These are phyloP conservation scores for Hydriomena furcata DNA, from an alignment of 2,888 invertebrate genomes.

Conservation along the genomic window DNA sequence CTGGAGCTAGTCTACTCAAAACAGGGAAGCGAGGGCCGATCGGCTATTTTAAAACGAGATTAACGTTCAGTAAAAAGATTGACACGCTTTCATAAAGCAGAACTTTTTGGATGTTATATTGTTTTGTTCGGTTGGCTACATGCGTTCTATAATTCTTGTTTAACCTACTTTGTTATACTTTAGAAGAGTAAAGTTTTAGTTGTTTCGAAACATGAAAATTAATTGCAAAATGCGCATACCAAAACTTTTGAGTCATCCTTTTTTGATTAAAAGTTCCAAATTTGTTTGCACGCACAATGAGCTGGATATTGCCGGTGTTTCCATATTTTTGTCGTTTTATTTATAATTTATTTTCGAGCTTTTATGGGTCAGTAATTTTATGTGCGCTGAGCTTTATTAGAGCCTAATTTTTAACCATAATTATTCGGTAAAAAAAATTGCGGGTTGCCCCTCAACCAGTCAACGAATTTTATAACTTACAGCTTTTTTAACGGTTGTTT, in stretches of 20 bases:
- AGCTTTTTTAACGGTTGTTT: too few species aligned
- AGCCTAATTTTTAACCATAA: not conserved
- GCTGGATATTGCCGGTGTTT: constrained; percentile 29
- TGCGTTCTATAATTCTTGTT: not conserved
- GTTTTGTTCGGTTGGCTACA: constrained; percentile 5
- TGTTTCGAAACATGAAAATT: not conserved
- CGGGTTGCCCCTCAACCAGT: not conserved
- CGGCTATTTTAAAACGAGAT: constrained; percentile 25
- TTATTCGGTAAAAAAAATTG: too few species aligned
- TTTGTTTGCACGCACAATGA: constrained; percentile 29
- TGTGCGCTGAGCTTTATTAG: not conserved
- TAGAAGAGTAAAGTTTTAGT: too few species aligned
- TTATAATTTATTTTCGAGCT: constrained; percentile 15
- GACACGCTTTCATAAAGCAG: constrained; percentile 1
- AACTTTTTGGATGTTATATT: not conserved
- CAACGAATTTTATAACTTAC: not conserved
- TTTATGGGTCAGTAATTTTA: constrained; percentile 16
- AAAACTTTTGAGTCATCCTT: constrained; percentile 23
- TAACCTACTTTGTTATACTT: not conserved
- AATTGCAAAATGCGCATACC: constrained; percentile 3
- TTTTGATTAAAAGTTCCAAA: constrained; percentile 38
- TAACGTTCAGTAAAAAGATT: constrained; percentile 13
- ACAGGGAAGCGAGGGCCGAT: constrained; percentile 23
- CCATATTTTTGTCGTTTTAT: constrained; percentile 24
- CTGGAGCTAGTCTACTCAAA: constrained; percentile 17